Conservation (phyloP, 2,888 invertebrate species). For the Scelioninae gen. 1 region DNA sequence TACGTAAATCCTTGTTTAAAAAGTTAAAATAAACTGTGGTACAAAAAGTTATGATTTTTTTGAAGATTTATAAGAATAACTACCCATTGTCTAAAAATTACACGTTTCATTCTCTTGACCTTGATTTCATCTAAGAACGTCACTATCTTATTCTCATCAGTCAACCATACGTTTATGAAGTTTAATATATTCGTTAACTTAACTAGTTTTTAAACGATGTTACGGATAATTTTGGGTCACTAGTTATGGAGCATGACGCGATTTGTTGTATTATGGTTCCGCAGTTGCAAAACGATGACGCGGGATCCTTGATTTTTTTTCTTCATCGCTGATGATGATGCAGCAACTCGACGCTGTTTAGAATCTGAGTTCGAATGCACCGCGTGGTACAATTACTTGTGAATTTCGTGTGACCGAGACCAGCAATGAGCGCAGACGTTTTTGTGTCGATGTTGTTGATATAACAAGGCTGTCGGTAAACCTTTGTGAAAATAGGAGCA, state of each 20-base stretch:
- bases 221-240: slow-evolving; percentile 66
- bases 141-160: too few species aligned
- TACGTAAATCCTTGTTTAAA: too few species aligned
- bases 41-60: too few species aligned
- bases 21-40: too few species aligned
- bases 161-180: slow-evolving; percentile 2
- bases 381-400: slow-evolving; percentile 71
- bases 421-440: slow-evolving; percentile 61
- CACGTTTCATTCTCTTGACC: too few species aligned
- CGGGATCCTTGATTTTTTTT: slow-evolving; percentile 50
- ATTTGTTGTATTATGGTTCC: slow-evolving; percentile 54
- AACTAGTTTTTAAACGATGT: slow-evolving; percentile 29
- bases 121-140: too few species aligned
- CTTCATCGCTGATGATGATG: slow-evolving; percentile 59
- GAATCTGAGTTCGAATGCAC: slow-evolving; percentile 71
- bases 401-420: slow-evolving; percentile 65
- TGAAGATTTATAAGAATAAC: too few species aligned
- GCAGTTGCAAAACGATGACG: slow-evolving; percentile 58
- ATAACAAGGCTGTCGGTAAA: slow-evolving; percentile 51
- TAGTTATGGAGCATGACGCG: slow-evolving; percentile 61
- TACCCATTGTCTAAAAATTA: too few species aligned
- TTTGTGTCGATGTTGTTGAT: slow-evolving; percentile 59
- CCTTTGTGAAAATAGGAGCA: slow-evolving; percentile 58
- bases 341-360: slow-evolving; percentile 61
- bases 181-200: slow-evolving; percentile 28